Evolutionary conservation across 2,113 vertebrate genomes (phyloP).

Genomic region (Sinosuthora webbiana): DNA sequence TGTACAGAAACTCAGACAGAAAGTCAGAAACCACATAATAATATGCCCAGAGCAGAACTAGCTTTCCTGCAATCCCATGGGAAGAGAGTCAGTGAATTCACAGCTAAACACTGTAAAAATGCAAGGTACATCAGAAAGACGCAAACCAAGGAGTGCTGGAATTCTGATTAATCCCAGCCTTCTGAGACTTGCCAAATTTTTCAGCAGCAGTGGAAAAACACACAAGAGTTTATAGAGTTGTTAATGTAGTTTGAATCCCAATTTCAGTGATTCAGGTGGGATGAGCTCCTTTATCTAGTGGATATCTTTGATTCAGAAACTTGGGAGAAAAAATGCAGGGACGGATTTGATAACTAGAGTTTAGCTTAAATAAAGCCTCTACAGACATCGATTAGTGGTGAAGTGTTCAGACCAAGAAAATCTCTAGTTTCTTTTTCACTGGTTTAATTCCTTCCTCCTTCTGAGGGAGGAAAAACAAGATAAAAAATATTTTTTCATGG

Average conservation of each 20-base stretch:
- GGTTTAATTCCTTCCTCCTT: conserved; percentile 18
- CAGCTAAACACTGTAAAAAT: not conserved
- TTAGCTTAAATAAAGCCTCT: not conserved
- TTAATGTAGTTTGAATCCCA: not conserved
- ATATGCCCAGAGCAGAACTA: not conserved
- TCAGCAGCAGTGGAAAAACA: not conserved
- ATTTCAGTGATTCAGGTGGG: not conserved
- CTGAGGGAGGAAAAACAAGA: conserved; percentile 18
- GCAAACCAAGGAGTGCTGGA: not conserved
- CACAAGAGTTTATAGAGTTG: not conserved
- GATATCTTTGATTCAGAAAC: not conserved
- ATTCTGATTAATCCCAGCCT: not conserved
- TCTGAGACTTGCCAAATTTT: not conserved
- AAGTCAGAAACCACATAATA: not conserved
- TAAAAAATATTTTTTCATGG: conserved; percentile 9
- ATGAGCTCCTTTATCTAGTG: not conserved
- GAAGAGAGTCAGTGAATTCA: not conserved
- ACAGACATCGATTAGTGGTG: not conserved
- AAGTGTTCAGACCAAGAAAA: not conserved
- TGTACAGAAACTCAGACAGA: not conserved
- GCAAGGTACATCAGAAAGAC: not conserved
- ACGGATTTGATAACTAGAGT: not conserved
- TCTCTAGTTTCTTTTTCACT: not conserved
- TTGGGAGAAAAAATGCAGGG: not conserved
- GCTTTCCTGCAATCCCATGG: not conserved